Evolutionary conservation across 2,888 invertebrate genomes (phyloP).

Genomic region (Vesta saturnalis): DNA sequence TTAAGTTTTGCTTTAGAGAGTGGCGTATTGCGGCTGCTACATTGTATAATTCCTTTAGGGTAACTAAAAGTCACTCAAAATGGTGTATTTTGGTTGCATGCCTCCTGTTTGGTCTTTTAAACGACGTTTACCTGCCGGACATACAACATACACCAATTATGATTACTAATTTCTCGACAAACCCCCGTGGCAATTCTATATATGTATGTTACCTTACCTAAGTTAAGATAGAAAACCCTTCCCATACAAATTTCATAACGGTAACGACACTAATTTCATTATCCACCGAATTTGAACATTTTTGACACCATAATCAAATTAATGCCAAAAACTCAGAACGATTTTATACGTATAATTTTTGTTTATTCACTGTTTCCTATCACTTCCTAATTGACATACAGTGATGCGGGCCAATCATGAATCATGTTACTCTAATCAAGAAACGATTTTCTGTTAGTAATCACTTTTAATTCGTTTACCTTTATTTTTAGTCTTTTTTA

Average conservation of each 20-base stretch:
- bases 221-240: constrained; percentile 13
- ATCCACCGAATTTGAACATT: constrained; percentile 3
- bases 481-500: too few relatives aligned
- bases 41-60: constrained; percentile 56
- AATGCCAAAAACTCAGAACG: neutral
- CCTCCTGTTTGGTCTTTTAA: constrained; percentile 34
- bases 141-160: constrained; percentile 37
- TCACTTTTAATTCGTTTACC: too few relatives aligned
- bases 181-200: constrained; percentile 28
- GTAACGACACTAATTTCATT: constrained; percentile 8
- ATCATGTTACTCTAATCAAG: neutral
- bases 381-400: neutral
- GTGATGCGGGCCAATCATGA: neutral
- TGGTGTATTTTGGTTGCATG: constrained; percentile 42
- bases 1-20: constrained; percentile 58
- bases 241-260: constrained; percentile 11
- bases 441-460: neutral
- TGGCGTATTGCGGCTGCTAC: constrained; percentile 53
- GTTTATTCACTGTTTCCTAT: neutral
- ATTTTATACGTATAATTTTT: neutral
- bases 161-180: constrained; percentile 38
- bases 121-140: constrained; percentile 36
- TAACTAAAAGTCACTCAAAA: constrained; percentile 56
- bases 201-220: constrained; percentile 7
- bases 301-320: constrained; percentile 3